Evolutionary conservation across 2,113 vertebrate species (phyloP), one percentile per base, ranked within the genome.

Genomic region (Chloropsis hardwickii): DNA sequence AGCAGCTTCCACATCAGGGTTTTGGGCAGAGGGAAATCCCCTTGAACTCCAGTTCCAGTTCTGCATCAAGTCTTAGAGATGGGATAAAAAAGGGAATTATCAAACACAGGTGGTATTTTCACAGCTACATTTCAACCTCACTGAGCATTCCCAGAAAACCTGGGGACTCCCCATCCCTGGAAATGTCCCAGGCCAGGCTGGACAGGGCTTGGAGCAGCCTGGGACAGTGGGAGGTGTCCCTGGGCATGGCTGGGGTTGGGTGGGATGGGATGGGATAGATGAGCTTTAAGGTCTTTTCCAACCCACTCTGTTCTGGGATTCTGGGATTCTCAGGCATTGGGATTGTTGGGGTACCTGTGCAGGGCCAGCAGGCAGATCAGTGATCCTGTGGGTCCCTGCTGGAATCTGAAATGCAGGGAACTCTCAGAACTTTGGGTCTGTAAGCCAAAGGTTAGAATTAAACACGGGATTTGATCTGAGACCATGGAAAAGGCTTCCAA

Each of bases 181-280:
- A 0, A 79, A 20, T 25, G 57, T 2, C 57, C 16, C 0, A 71
- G n/a, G 85, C 14, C n/a, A 40, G 48, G 48, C 0, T 20, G 64
- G 72, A 39, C 1, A 1, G 54, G 45, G 45, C 53, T 37, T 29
- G 71, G 71, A 66, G 37, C 42, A n/a, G 1, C 51, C 31, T 39
- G 81, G 67, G 67, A 17, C 1, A 12, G 16, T 16, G 56, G 66
- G 1, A 64, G 18, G 18, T 33, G 57, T 37, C 40, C 40, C 40
- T 44, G 45, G 4, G 28, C 18, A 3, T 6, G 53, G 37, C 31
- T 21, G 27, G 11, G 57, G 37, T 39, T n/a, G 29, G 35, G 19
- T 37, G 23, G 24, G 22, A 35, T 57, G 54, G 33, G 54, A 37
- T 60, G 58, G 35, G 35, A 18, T 27, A 24, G 39, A 42, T 31